phyloP scores from a whole-genome alignment of 2,797 vertebrate species.

The Syngnathus acus region DNA sequence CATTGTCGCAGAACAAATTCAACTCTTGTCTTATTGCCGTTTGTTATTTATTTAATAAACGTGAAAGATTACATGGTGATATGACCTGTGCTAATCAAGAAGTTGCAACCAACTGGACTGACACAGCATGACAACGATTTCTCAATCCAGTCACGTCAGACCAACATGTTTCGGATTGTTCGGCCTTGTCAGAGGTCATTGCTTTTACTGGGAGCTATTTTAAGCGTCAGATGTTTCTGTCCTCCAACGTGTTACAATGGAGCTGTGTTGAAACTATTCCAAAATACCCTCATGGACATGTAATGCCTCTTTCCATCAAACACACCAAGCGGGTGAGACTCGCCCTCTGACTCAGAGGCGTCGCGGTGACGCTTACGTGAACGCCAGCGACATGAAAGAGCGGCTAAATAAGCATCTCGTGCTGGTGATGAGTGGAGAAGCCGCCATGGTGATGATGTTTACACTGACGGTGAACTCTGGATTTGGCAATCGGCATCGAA shows the following conservation, averaged over 20 bases:
- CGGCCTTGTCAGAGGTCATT: background rate
- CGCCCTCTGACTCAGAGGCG: slow-evolving; percentile 30
- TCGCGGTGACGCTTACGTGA: slow-evolving; percentile 18
- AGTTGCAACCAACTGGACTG: background rate
- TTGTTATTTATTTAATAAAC: too few species aligned
- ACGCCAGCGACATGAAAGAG: slow-evolving; percentile 25
- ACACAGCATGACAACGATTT: background rate
- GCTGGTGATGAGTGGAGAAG: slow-evolving; percentile 26
- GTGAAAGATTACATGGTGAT: background rate
- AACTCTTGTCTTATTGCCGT: too few species aligned
- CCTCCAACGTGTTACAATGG: background rate
- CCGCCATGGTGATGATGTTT: slow-evolving; percentile 47
- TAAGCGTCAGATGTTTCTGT: slow-evolving; percentile 1
- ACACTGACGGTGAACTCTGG: slow-evolving; percentile 43
- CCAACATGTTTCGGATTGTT: background rate
- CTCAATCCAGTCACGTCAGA: background rate
- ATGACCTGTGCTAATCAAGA: background rate
- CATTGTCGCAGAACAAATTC: too few species aligned
- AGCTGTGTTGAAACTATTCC: background rate
- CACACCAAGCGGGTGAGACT: slow-evolving; percentile 10
- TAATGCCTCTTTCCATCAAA: slow-evolving; percentile 9
- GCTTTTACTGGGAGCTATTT: background rate
- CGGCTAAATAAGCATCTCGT: slow-evolving; percentile 27
- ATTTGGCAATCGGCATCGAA: slow-evolving; percentile 20
- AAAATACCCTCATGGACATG: slow-evolving; percentile 54